Conservation (phyloP, 2,113 vertebrate species). For the Bubo scandiacus region DNA sequence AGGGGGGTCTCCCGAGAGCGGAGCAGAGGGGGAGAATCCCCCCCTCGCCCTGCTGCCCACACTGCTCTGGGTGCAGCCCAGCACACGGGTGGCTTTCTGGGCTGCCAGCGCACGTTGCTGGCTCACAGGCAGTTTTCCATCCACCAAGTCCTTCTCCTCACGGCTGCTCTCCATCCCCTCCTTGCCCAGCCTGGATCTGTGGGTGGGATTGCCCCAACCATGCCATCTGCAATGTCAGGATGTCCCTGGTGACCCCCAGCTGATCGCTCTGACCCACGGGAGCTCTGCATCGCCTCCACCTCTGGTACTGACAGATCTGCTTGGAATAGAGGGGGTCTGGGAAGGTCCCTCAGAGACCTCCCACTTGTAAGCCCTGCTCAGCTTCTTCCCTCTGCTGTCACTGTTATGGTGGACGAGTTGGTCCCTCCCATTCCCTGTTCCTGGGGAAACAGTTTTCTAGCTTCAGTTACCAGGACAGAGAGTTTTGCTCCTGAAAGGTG, state of each 20-base stretch:
- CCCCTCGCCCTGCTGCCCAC: no score
- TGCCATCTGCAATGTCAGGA: not conserved
- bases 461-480: not conserved
- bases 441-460: not conserved
- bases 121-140: no score
- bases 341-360: not conserved
- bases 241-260: not conserved
- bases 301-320: not conserved
- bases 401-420: fast-evolving
- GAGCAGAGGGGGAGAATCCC: no score
- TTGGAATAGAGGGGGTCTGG: fast-evolving
- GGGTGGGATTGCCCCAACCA: no score
- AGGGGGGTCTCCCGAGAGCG: no score
- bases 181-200: no score
- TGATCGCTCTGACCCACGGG: not conserved
- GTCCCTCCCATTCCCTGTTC: not conserved
- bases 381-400: not conserved
- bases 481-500: not conserved
- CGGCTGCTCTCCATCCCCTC: no score
- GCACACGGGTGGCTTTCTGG: no score
- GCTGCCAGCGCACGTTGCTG: no score
- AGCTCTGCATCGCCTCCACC: not conserved
- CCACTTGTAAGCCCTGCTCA: not conserved
- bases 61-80: no score
- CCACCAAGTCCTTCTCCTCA: no score